A percentile compares a stretch with the other conserved stretches of the same genome.
phyloP scores from a whole-genome alignment of 2,797 vertebrate species.

The Salmo trutta region DNA sequence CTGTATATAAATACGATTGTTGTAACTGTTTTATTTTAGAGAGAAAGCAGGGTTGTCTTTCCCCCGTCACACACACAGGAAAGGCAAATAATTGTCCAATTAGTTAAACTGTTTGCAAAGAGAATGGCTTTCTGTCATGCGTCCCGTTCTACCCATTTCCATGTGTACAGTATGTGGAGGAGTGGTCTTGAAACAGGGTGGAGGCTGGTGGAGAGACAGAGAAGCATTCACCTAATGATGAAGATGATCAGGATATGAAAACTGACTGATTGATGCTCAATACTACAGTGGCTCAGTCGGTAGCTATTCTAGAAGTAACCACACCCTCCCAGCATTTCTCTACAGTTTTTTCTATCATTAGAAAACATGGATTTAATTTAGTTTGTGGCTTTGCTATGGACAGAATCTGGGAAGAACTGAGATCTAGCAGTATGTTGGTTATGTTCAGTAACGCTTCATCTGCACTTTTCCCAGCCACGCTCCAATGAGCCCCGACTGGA shows the following conservation, averaged over 20 bases:
- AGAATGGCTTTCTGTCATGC: constrained; percentile 20
- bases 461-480: constrained; percentile 59
- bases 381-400: constrained; percentile 45
- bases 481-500: constrained; percentile 52
- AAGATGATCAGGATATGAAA: neutral
- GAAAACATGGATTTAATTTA: constrained; percentile 48
- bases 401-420: constrained; percentile 44
- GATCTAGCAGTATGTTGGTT: constrained; percentile 47
- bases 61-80: constrained; percentile 37
- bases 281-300: neutral
- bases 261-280: neutral
- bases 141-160: constrained; percentile 29
- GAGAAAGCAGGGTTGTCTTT: constrained; percentile 16
- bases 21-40: constrained; percentile 41
- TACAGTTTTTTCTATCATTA: constrained; percentile 29
- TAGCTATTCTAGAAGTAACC: constrained; percentile 16
- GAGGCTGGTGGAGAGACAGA: neutral
- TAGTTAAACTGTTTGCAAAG: constrained; percentile 45
- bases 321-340: constrained; percentile 24
- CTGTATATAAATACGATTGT: constrained; percentile 20
- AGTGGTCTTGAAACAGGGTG: constrained; percentile 18
- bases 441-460: constrained; percentile 55
- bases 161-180: constrained; percentile 25
- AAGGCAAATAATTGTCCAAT: constrained; percentile 38
- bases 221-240: neutral